Evolutionary conservation across 2,797 vertebrate species (phyloP).

Genomic region (Cephalopachus bancanus): DNA sequence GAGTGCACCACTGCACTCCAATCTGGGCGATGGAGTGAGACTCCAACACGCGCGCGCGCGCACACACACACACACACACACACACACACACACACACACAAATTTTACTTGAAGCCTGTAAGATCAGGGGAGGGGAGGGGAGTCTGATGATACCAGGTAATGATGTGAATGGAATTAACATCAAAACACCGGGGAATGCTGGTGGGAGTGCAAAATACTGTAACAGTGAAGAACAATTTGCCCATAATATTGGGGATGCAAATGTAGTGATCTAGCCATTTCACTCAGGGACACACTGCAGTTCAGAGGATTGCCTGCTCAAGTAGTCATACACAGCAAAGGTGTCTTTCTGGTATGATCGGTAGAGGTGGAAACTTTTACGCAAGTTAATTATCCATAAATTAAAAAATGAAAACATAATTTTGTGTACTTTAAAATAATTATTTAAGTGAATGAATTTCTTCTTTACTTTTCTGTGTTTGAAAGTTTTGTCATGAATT

Average conservation of each 20-base stretch:
- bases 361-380: background rate
- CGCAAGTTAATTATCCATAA: background rate
- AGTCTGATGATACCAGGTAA: background rate
- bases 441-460: background rate
- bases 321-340: background rate
- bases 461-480: background rate
- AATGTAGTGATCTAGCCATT: background rate
- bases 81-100: too few species aligned
- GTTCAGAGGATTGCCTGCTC: background rate
- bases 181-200: background rate
- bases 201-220: background rate
- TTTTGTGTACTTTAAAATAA: background rate
- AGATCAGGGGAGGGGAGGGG: fast-evolving
- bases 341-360: background rate
- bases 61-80: too few species aligned
- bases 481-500: background rate
- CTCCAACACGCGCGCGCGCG: too few species aligned
- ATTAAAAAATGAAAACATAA: background rate
- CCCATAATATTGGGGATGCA: background rate
- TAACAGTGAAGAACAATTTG: background rate
- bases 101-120: too few species aligned
- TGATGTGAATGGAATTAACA: background rate
- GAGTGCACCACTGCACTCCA: too few species aligned
- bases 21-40: too few species aligned
- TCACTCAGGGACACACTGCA: background rate